These are phyloP conservation scores for Malurus elegans DNA, from an alignment of 2,113 vertebrate genomes.

Conservation along the genomic window DNA sequence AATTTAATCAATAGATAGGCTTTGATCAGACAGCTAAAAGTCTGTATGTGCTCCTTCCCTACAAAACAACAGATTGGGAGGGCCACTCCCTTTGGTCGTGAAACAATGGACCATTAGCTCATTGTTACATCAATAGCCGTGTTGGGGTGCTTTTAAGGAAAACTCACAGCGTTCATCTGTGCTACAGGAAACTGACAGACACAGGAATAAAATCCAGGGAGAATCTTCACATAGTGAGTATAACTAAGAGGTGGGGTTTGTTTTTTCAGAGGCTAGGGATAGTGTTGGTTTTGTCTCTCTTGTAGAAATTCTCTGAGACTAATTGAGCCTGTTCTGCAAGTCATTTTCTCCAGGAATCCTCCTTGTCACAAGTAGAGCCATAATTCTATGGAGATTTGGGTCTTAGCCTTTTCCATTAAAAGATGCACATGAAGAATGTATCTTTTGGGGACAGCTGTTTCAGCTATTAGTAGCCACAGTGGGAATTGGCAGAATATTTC, in stretches of 20 bases:
- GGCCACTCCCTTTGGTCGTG: neutral
- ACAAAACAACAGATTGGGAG: neutral
- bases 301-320: neutral
- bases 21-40: neutral
- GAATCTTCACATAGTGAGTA: neutral
- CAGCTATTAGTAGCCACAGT: neutral
- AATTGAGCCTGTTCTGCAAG: neutral
- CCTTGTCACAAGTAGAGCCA: neutral
- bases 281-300: neutral
- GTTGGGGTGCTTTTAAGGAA: neutral
- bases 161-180: fast-evolving
- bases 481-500: neutral
- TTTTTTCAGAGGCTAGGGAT: neutral
- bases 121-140: neutral
- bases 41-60: neutral
- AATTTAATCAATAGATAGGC: neutral
- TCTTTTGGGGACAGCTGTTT: neutral
- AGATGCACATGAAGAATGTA: neutral
- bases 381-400: neutral
- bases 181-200: neutral
- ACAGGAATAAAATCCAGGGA: neutral
- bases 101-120: neutral
- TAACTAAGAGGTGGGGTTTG: neutral
- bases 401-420: neutral
- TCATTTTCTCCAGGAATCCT: neutral